Evolutionary conservation across 1,140 invertebrate species (phyloP).

Genomic region (Camponotus pennsylvanicus): DNA sequence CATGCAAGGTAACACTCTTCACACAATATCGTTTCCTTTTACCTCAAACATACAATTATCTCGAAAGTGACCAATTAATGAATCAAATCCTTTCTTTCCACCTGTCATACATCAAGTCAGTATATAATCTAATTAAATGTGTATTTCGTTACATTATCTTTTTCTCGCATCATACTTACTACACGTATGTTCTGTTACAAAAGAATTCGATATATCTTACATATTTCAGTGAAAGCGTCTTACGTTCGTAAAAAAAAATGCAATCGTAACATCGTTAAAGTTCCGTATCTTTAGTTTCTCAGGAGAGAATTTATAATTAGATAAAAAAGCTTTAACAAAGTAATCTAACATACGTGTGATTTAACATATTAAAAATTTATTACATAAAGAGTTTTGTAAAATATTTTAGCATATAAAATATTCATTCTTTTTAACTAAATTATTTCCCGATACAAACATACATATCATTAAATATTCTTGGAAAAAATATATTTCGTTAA

Average conservation of each 20-base stretch:
- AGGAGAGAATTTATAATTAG: neutral
- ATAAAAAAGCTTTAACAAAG: neutral
- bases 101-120: neutral
- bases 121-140: neutral
- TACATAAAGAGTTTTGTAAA: neutral
- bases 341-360: neutral
- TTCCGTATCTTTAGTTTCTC: conserved; percentile 40
- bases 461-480: neutral
- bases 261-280: neutral
- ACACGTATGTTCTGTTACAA: neutral
- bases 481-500: neutral
- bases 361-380: conserved; percentile 5
- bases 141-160: conserved; percentile 5
- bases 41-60: conserved; percentile 24
- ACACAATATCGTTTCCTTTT: neutral
- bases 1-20: neutral
- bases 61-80: conserved; percentile 28
- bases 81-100: neutral
- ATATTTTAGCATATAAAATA: neutral
- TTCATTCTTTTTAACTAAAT: neutral
- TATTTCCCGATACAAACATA: neutral
- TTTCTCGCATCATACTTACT: neutral
- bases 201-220: conserved; percentile 16
- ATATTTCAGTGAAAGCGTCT: conserved; percentile 54
- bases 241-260: conserved; percentile 20